Conservation (phyloP, 2,888 invertebrate genomes). For the Lepeophtheirus nordmannii region DNA sequence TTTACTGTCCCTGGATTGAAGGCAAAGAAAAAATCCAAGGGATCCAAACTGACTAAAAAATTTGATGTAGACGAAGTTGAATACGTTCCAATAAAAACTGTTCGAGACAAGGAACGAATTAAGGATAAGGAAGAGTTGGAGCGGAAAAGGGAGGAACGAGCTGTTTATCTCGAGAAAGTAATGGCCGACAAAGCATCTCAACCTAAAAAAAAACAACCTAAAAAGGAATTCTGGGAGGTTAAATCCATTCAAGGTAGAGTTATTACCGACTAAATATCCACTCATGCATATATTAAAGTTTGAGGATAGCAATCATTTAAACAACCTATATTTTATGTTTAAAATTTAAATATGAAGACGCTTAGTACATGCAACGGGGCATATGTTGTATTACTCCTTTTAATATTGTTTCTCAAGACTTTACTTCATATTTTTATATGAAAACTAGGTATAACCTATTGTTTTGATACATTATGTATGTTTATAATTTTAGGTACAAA, state of each 20-base stretch:
- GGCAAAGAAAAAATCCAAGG: neutral
- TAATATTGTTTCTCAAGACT: too few species aligned
- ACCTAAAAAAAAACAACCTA: neutral
- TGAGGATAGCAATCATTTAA: too few species aligned
- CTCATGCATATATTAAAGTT: too few species aligned
- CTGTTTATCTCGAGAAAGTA: neutral
- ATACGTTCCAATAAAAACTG: neutral
- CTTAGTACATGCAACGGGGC: too few species aligned
- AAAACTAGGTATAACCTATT: too few species aligned
- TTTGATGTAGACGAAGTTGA: constrained; percentile 5
- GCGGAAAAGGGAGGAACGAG: neutral
- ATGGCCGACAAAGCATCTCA: neutral
- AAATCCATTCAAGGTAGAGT: neutral
- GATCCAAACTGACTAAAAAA: neutral
- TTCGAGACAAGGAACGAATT: neutral
- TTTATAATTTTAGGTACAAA: neutral
- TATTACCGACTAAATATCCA: too few species aligned
- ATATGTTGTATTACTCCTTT: too few species aligned
- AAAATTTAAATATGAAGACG: too few species aligned
- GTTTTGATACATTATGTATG: too few species aligned
- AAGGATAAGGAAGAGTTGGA: neutral
- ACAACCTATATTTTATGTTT: too few species aligned
- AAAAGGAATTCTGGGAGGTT: neutral
- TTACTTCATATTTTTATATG: too few species aligned
- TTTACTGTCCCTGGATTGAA: constrained; percentile 1